Percentiles rank a stretch among this genome's conserved stretches.
These are phyloP conservation scores for Iphiclides podalirius DNA, from an alignment of 2,888 invertebrate genomes.

Conservation along the genomic window DNA sequence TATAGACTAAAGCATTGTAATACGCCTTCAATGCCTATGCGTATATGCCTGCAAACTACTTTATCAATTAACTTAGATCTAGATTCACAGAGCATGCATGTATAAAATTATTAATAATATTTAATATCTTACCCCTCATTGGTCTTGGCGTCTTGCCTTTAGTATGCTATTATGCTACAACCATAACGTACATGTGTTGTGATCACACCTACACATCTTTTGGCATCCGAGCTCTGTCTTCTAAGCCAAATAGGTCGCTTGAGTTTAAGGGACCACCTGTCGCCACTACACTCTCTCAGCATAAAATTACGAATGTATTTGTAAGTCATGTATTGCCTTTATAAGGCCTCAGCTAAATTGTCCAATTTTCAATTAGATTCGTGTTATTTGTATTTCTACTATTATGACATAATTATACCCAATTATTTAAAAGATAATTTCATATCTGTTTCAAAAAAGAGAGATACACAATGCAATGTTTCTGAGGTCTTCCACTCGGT, in stretches of 20 bases:
- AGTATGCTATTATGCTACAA: slow-evolving; percentile 8
- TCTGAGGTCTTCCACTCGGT: too few species aligned
- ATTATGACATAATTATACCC: too few species aligned
- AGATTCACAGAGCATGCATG: not conserved
- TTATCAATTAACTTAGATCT: slow-evolving; percentile 2
- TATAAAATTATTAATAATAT: slow-evolving; percentile 5
- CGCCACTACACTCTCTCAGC: slow-evolving; percentile 3
- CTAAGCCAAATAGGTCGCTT: slow-evolving; percentile 20
- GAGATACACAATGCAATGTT: too few species aligned
- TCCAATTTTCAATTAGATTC: too few species aligned
- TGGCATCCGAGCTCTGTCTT: slow-evolving; percentile 12
- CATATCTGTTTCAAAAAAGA: too few species aligned
- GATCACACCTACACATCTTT: slow-evolving; percentile 16
- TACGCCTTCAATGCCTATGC: too few species aligned
- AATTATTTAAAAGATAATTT: too few species aligned
- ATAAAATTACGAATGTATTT: slow-evolving; percentile 13
- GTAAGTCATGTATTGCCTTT: too few species aligned
- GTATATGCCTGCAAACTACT: not conserved
- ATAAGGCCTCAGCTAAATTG: too few species aligned
- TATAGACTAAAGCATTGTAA: too few species aligned
- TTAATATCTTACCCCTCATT: slow-evolving; percentile 3
- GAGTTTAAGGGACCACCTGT: slow-evolving; percentile 22
- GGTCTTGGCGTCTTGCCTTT: slow-evolving; percentile 19
- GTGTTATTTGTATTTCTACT: too few species aligned
- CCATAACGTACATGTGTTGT: slow-evolving; percentile 20